Base-by-base conservation (phyloP, 2,888 invertebrate genomes). In the Tetragonula carbonaria region DNA sequence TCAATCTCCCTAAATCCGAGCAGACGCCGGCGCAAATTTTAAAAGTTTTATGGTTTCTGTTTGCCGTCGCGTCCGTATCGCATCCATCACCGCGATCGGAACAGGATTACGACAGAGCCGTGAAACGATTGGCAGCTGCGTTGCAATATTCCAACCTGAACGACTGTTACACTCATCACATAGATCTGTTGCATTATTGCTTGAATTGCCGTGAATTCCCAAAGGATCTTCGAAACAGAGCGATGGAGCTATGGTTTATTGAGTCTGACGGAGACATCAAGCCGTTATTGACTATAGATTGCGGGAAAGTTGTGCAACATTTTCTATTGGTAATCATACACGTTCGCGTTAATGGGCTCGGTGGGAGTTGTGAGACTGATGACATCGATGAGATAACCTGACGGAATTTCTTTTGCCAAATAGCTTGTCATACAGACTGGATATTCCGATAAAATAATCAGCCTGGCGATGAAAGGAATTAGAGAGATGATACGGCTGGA, bases 1-100 rank as follows among this genome's bases (percentile, higher is more conserved):
- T 73, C 62, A 59, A 66, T 71, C 51, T 90, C 0, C 28, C 80
- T 2, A 62, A 45, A 21, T 50, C 55, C 21, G 11, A 53, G 6
- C 53, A 62, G 11, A 62, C 53, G 0, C n/a, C 73, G 2, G 59
- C 65, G 14, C 33, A 59, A 67, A 73, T 74, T 74, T 74, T 90
- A n/a, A 92, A 91, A 80, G 80, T 90, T 21, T 62, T 91, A 16
- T 92, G 91, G 91, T 88, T 92, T 57, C 74, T 90, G 23, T 90
- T 91, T 72, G 87, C 91, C 8, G 90, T 84, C n/a, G 86, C 85
- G 2, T 83, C 86, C 51, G 11, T 87, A 23, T 85, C 85, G 18
- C 84, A 91, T 68, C 67, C 73, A 13, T 68, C 77, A 23, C 78
- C 85, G 21, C 50, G 70, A 53, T 55, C 21, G 21, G 72, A 65